Base-by-base conservation (phyloP, 2,888 invertebrate genomes). In the Drosophila kanekoi region DNA sequence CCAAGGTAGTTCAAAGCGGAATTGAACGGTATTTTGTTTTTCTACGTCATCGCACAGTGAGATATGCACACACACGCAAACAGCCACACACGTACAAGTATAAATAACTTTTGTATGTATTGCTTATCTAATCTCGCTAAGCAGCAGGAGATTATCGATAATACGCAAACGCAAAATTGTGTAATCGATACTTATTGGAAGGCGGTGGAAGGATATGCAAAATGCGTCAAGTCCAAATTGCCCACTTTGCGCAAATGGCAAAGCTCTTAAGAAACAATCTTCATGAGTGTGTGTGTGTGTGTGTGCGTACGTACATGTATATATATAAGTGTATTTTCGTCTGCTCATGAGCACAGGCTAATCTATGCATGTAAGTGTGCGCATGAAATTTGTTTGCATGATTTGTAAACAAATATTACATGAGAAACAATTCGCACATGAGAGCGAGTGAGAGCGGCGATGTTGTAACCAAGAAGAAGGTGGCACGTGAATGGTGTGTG, bases 401-500 rank as follows among this genome's bases (percentile, higher is more conserved):
- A 49, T 71, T 67, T 72, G 82, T 79, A 82, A 85, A 82, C 73
- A 85, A 85, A 79, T 33, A 40, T 65, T 68, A 66, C 75, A 69
- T 43, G 38, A 40, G 32, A 35, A 71, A 38, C 32, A 20, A 45
- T 41, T 14, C 47, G 10, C 38, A 16, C 40, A 23, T 38, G 18
- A 40, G 16, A 37, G 28, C 2, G 28, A 28, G 40, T n/a, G 20
- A 43, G 11, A 14, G 54, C 51, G n/a, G 38, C 37, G 44, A 18
- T 54, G 32, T 16, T 79, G 72, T 68, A 81, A 69, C 53, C 60
- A 48, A 59, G 66, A 23, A 23, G 23, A 73, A 41, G 62, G 53
- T 54, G 52, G 78, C 88, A 80, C 83, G 83, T 85, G 83, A 85
- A 82, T 87, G 67, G 75, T 87, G 83, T 83, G 87, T 83, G 86